A percentile compares a stretch with the other conserved stretches of the same genome.
phyloP scores from a whole-genome alignment of 2,888 invertebrate species.

The Macroteleia sp. region DNA sequence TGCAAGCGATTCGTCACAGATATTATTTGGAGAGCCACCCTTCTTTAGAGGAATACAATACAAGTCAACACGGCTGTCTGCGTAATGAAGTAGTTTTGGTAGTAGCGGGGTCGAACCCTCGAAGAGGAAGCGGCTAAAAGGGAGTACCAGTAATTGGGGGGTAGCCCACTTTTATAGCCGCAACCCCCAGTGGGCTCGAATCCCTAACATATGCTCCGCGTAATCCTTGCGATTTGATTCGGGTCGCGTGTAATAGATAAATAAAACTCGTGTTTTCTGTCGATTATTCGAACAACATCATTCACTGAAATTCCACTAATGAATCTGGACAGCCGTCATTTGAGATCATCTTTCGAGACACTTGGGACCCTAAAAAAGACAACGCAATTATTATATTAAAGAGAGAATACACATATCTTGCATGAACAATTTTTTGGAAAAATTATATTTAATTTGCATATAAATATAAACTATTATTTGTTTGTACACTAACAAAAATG shows the following conservation, averaged over 20 bases:
- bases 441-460: too few species aligned
- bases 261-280: constrained; percentile 78
- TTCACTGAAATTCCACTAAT: constrained; percentile 63
- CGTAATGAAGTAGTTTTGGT: constrained; percentile 84
- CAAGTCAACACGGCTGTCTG: constrained; percentile 84
- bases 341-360: constrained; percentile 49
- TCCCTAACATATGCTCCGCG: constrained; percentile 81
- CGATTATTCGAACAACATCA: constrained; percentile 69
- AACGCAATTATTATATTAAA: constrained; percentile 24
- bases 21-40: constrained; percentile 80
- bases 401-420: constrained; percentile 19
- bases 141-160: constrained; percentile 82
- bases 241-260: constrained; percentile 81
- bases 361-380: constrained; percentile 32
- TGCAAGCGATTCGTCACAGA: constrained; percentile 83
- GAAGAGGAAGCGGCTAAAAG: constrained; percentile 72
- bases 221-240: constrained; percentile 79
- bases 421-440: too few species aligned
- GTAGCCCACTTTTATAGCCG: constrained; percentile 78
- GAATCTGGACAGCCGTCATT: constrained; percentile 55
- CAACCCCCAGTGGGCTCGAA: constrained; percentile 75
- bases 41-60: constrained; percentile 77
- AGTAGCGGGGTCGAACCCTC: constrained; percentile 72
- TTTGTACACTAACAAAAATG: too few species aligned
- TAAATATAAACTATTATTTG: too few species aligned